Conservation (phyloP, 2,113 vertebrate species). For the Pseudorasbora parva region DNA sequence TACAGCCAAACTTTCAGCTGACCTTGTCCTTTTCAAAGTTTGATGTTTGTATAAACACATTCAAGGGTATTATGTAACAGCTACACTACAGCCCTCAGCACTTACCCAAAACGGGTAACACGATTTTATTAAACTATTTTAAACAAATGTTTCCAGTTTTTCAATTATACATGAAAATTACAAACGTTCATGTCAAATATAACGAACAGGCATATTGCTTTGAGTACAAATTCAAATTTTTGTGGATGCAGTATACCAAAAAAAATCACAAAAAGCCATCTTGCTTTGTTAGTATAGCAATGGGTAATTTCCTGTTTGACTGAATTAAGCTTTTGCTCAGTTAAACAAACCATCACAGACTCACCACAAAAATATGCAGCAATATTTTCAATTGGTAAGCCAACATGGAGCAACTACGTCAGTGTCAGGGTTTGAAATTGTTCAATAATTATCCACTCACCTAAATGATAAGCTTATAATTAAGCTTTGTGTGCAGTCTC, state of each 20-base stretch:
- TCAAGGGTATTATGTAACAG: conserved; percentile 14
- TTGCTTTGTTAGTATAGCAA: not conserved
- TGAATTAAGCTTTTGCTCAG: not conserved
- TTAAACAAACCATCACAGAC: not conserved
- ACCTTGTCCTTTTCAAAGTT: conserved; percentile 24
- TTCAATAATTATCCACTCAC: not conserved
- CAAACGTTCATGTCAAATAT: not conserved
- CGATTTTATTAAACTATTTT: not conserved
- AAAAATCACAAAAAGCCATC: not conserved
- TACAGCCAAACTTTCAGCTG: not conserved
- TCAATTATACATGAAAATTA: not conserved
- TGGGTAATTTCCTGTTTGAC: conserved; percentile 6
- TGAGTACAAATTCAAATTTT: not conserved
- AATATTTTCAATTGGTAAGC: not conserved
- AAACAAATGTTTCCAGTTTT: not conserved
- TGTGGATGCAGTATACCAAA: not conserved
- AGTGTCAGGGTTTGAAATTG: not conserved
- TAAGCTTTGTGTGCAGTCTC: not conserved
- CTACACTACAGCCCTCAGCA: not conserved
- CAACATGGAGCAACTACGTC: not conserved
- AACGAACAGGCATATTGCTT: not conserved
- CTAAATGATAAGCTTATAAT: not conserved
- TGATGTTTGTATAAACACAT: not conserved
- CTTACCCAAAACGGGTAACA: not conserved
- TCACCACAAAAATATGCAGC: not conserved